These are phyloP conservation scores for Dendronephthya gigantea DNA, from an alignment of 64 coral and sea anemone species.

Conservation along the genomic window DNA sequence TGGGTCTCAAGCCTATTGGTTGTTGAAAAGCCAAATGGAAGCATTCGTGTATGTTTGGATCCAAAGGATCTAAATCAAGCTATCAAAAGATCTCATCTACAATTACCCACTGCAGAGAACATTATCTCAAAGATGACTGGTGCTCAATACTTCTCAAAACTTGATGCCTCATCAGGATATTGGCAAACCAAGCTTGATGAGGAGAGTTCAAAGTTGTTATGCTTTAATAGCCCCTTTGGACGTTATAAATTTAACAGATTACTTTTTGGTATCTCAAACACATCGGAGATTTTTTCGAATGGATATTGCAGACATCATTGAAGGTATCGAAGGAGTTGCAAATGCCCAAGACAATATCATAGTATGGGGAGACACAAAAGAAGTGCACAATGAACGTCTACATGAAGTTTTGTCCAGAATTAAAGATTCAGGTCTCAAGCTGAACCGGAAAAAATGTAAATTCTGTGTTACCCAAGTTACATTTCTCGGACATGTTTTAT, in stretches of 20 bases:
- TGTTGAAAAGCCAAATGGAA: background rate
- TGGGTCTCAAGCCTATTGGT: slow-evolving; percentile 43
- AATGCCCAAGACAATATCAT: slow-evolving; percentile 18
- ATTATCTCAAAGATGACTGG: background rate
- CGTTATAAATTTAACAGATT: slow-evolving; percentile 8
- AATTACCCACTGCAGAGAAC: background rate
- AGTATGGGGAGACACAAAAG: slow-evolving; percentile 17
- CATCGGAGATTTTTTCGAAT: slow-evolving; percentile 17
- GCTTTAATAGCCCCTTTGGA: background rate
- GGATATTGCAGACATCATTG: slow-evolving; percentile 16
- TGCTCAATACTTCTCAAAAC: background rate
- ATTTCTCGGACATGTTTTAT: slow-evolving; percentile 23
- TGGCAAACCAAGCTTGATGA: background rate
- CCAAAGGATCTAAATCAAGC: background rate
- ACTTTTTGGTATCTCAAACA: background rate
- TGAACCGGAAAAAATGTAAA: background rate
- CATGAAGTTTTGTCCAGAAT: slow-evolving; percentile 12
- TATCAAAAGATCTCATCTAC: background rate
- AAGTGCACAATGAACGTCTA: background rate
- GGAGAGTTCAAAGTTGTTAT: background rate
- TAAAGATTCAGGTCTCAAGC: slow-evolving; percentile 6
- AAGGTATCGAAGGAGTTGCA: background rate
- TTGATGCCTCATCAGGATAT: background rate
- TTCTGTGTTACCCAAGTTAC: background rate
- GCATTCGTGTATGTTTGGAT: background rate